Evolutionary conservation across 37 sponge, comb jelly and placozoan genomes (phyloP), one percentile per base, ranked within the genome.

Genomic region (Aphrocallistes beatrix): DNA sequence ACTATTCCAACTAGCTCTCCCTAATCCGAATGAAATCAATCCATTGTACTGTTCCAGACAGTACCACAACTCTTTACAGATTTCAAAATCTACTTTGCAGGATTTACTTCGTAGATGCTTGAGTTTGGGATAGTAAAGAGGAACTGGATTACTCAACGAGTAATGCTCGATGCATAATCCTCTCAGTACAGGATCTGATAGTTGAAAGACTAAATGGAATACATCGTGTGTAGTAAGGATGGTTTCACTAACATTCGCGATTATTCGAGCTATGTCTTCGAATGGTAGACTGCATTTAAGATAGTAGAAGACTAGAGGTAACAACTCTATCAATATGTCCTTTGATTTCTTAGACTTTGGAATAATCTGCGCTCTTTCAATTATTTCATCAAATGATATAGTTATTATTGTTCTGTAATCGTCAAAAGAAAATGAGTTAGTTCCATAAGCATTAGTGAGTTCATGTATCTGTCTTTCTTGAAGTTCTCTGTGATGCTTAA

Each of bases 111-210:
- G 13, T 16, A 13, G 13, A 16, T 6, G 13, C 13, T 42, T 42
- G 8, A 60, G 75, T 60, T 25, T 19, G 3, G 75, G 75, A 13
- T 60, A 60, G 75, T 60, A 60, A 28, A 60, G n/a, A 25, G 75
- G 75, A 21, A 60, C 75, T 60, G 75, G 21, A 60, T 60, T 60
- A 60, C 75, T 60, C 28, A 60, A 60, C n/a, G 75, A 60, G 34
- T 60, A 60, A 28, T 60, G 75, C n/a, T 60, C 75, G n/a, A 60
- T 60, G n/a, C 75, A 60, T 19, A 60, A 60, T 19, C 75, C 75
- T 13, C 75, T 60, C n/a, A 60, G 34, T 13, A 60, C 34, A 6
- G 75, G 75, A 30, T 60, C 75, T 32, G 75, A 60, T 13, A 60
- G n/a, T 28, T 60, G 75, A 30, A 60, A 60, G 8, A 60, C n/a